phyloP scores from a whole-genome alignment of 2,888 invertebrate genomes.

The Ceratothoa steindachneri region DNA sequence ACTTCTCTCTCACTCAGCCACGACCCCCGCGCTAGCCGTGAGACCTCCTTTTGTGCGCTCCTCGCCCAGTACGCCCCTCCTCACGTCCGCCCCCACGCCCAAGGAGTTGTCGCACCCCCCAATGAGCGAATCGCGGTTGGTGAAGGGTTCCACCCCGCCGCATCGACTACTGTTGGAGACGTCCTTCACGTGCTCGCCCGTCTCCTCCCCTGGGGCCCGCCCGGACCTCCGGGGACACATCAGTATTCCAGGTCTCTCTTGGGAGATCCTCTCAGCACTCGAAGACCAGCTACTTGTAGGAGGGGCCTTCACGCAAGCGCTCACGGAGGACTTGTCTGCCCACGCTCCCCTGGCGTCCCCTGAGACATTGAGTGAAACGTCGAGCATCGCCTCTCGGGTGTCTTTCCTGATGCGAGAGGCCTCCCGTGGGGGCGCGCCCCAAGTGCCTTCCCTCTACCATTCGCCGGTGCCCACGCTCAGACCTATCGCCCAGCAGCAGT shows the following conservation, averaged over 20 bases:
- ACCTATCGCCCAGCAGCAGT: neutral
- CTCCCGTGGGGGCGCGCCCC: neutral
- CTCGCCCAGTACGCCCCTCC: slow-evolving; percentile 7
- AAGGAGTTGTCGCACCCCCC: neutral
- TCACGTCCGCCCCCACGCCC: neutral
- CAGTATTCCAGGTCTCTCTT: slow-evolving; percentile 51
- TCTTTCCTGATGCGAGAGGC: slow-evolving; percentile 34
- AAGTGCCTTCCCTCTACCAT: slow-evolving; percentile 13
- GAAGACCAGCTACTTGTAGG: slow-evolving; percentile 49
- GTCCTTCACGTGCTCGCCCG: slow-evolving; percentile 61
- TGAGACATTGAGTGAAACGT: slow-evolving; percentile 75
- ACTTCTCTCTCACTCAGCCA: neutral
- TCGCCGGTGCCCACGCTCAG: neutral
- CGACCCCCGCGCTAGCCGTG: neutral
- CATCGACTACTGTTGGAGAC: slow-evolving; percentile 67
- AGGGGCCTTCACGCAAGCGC: slow-evolving; percentile 50
- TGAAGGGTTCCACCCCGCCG: slow-evolving; percentile 50
- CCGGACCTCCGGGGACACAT: slow-evolving; percentile 45
- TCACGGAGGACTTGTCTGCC: slow-evolving; percentile 64
- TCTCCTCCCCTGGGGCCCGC: slow-evolving; percentile 52
- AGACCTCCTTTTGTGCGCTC: slow-evolving; percentile 1
- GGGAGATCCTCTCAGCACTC: slow-evolving; percentile 57
- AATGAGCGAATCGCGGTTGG: neutral
- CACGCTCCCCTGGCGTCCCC: slow-evolving; percentile 76
- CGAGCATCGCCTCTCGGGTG: slow-evolving; percentile 66